Conservation (phyloP, 2,797 vertebrate species). For the Xerus rutilus region DNA sequence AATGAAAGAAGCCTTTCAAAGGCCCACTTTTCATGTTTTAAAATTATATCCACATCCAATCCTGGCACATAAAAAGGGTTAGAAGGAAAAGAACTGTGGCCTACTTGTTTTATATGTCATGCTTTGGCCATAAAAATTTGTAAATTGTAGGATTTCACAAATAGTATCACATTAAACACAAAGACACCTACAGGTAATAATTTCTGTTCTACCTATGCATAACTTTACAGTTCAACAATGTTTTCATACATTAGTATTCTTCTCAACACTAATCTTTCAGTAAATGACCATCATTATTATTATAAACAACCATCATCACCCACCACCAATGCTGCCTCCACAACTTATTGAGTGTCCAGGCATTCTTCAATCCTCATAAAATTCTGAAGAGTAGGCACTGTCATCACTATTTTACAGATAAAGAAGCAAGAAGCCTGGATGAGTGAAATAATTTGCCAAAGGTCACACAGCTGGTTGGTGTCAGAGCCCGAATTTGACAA, state of each 20-base stretch:
- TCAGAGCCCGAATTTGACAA: not conserved
- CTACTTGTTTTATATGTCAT: not conserved
- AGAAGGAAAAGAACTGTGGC: not conserved
- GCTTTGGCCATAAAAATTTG: not conserved
- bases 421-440: not conserved
- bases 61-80: not conserved
- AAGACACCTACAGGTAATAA: not conserved
- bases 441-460: not conserved
- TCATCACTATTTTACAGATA: not conserved
- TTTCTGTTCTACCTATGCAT: not conserved
- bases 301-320: too few species aligned
- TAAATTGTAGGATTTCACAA: constrained; percentile 46
- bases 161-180: not conserved
- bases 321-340: not conserved
- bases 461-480: not conserved
- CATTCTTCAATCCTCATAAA: not conserved
- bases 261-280: not conserved
- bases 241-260: not conserved
- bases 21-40: not conserved
- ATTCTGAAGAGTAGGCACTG: not conserved
- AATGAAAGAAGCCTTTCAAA: constrained; percentile 47
- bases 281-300: not conserved
- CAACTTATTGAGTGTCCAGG: not conserved
- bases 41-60: not conserved
- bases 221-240: not conserved